Evolutionary conservation across 2,888 invertebrate species (phyloP).

Genomic region (Dioctria rufipes): DNA sequence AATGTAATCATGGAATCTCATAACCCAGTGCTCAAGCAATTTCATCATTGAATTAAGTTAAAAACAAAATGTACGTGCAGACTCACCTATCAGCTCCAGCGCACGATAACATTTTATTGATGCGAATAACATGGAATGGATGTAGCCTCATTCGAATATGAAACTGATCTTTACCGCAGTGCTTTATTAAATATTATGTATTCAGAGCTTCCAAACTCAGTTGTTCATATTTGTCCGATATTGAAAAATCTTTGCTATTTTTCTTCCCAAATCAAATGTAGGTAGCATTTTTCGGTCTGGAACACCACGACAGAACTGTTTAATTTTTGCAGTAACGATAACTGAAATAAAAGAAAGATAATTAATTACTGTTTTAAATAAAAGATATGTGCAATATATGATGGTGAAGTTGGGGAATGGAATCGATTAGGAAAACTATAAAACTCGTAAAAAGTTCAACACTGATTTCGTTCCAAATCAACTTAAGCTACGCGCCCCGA

Average conservation of each 20-base stretch:
- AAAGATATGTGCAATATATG: no score
- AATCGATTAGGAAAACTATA: no score
- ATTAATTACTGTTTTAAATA: background rate
- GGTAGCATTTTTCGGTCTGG: conserved; percentile 99
- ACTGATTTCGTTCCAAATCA: no score
- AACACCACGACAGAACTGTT: conserved; percentile 99
- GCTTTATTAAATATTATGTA: conserved; percentile 98
- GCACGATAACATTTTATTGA: conserved; percentile 99
- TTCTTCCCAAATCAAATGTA: conserved; percentile 99
- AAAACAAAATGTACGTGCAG: background rate
- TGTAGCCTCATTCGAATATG: conserved; percentile 98
- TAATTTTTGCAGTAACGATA: conserved; percentile 99
- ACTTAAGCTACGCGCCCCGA: no score
- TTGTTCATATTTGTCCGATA: conserved; percentile 99
- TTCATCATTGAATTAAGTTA: conserved; percentile 61
- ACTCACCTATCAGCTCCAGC: conserved; percentile 99
- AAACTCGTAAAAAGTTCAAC: no score
- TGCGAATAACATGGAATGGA: conserved; percentile 99
- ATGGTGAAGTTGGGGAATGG: no score
- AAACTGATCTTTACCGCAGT: conserved; percentile 99
- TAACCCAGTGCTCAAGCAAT: conserved; percentile 68
- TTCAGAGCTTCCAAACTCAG: conserved; percentile 98
- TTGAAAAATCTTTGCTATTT: conserved; percentile 98
- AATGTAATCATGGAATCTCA: conserved; percentile 64
- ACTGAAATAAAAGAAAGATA: conserved; percentile 75